A percentile compares a stretch with the other conserved stretches of the same genome.
Conservation (phyloP, 2,888 invertebrate species). For the Pristionchus japonicus region DNA sequence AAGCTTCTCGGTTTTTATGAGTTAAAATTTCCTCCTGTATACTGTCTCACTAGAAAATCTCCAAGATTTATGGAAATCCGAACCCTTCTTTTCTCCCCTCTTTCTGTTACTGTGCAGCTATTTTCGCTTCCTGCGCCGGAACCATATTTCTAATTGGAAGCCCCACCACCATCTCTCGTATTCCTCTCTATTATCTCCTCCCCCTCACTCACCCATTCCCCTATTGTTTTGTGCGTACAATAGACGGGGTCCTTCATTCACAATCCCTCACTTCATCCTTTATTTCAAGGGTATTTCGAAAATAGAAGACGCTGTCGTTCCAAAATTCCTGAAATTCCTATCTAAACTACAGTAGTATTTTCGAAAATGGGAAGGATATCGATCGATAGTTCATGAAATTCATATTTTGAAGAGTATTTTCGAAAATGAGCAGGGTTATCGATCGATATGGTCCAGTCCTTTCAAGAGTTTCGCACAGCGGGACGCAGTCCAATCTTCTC, state of each 20-base stretch:
- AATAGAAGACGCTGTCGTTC: too few species aligned
- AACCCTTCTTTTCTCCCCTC: not conserved
- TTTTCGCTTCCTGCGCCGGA: not conserved
- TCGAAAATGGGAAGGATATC: too few species aligned
- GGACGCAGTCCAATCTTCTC: not conserved
- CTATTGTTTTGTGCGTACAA: constrained; percentile 27
- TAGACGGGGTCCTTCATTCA: not conserved
- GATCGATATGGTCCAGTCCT: not conserved
- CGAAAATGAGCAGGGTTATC: too few species aligned
- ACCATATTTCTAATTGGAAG: constrained; percentile 22
- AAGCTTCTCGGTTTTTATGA: too few species aligned
- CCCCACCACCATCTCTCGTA: not conserved
- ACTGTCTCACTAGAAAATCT: too few species aligned
- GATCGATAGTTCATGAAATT: too few species aligned
- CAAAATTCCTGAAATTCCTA: too few species aligned
- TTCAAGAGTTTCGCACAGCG: not conserved
- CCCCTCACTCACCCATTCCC: not conserved
- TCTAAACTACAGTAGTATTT: too few species aligned
- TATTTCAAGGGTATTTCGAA: not conserved
- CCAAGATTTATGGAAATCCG: too few species aligned
- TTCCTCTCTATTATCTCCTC: constrained; percentile 13
- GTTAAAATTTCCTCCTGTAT: too few species aligned
- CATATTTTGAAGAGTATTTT: too few species aligned
- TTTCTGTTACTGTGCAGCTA: not conserved
- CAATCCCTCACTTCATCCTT: not conserved